Percentiles rank a stretch among this genome's conserved stretches.
phyloP scores from a whole-genome alignment of 2,113 vertebrate genomes.

The Chrysochloris asiatica region DNA sequence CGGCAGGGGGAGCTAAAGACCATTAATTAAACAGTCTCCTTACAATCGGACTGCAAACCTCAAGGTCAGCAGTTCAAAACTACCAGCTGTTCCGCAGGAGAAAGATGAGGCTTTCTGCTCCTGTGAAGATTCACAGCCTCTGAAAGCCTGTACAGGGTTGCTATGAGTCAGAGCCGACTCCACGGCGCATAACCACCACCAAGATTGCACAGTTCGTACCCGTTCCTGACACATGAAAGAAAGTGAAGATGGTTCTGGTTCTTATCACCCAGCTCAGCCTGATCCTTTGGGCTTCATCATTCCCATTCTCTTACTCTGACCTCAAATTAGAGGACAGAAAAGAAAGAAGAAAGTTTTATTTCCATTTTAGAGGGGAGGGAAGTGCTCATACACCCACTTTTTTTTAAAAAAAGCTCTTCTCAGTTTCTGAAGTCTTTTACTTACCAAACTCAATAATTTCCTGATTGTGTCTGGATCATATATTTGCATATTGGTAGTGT shows the following conservation, averaged over 20 bases:
- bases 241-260: accelerated
- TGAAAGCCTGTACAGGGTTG: too few species aligned
- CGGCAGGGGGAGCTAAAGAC: constrained; percentile 54
- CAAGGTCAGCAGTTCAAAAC: too few species aligned
- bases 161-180: too few species aligned
- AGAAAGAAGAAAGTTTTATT: neutral
- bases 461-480: neutral
- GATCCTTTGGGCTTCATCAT: neutral
- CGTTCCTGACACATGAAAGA: too few species aligned
- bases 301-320: neutral
- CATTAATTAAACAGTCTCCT: neutral
- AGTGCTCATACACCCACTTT: neutral
- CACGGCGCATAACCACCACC: too few species aligned
- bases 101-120: too few species aligned
- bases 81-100: too few species aligned
- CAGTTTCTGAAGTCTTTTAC: neutral
- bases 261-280: neutral
- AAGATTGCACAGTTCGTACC: too few species aligned
- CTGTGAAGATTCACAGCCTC: too few species aligned
- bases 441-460: constrained; percentile 5
- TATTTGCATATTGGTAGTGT: neutral
- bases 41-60: too few species aligned
- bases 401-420: neutral
- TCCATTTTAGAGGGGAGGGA: neutral
- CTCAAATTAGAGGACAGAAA: neutral